Evolutionary conservation across 2,113 vertebrate genomes (phyloP).

Genomic region (Mirounga angustirostris): DNA sequence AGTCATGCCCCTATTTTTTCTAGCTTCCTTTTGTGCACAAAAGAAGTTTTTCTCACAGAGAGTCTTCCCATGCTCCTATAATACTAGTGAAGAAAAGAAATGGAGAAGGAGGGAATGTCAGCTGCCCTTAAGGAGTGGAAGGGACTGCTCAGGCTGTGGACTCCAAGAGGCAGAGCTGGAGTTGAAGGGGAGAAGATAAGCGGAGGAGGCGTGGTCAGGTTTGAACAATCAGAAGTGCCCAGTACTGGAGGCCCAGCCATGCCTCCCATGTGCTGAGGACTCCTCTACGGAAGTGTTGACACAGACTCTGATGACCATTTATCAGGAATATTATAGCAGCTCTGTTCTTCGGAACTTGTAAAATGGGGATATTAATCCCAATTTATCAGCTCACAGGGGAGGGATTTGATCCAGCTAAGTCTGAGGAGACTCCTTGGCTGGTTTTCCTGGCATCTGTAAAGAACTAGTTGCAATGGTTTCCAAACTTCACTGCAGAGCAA

Average conservation of each 20-base stretch:
- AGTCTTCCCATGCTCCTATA: not conserved
- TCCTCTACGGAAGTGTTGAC: not conserved
- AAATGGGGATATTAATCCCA: not conserved
- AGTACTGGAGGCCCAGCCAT: not conserved
- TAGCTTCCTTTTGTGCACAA: not conserved
- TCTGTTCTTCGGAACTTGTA: conserved; percentile 18
- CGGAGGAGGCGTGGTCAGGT: not conserved
- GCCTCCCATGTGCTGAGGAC: not conserved
- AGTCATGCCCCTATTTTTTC: not conserved
- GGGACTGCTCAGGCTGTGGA: not conserved
- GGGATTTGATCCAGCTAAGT: not conserved
- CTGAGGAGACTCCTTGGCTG: not conserved
- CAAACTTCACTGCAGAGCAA: not conserved
- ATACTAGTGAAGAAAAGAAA: not conserved
- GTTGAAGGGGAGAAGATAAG: not conserved
- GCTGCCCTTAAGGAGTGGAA: not conserved
- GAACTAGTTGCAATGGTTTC: not conserved
- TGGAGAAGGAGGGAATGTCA: not conserved
- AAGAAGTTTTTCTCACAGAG: not conserved
- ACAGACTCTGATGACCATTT: not conserved
- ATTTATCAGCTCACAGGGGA: not conserved
- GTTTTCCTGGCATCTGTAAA: not conserved
- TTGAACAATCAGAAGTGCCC: not conserved
- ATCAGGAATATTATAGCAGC: not conserved
- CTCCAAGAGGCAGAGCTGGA: not conserved